These are phyloP conservation scores for Trissoscelio sp. DNA, from an alignment of 2,888 invertebrate species.

Conservation along the genomic window DNA sequence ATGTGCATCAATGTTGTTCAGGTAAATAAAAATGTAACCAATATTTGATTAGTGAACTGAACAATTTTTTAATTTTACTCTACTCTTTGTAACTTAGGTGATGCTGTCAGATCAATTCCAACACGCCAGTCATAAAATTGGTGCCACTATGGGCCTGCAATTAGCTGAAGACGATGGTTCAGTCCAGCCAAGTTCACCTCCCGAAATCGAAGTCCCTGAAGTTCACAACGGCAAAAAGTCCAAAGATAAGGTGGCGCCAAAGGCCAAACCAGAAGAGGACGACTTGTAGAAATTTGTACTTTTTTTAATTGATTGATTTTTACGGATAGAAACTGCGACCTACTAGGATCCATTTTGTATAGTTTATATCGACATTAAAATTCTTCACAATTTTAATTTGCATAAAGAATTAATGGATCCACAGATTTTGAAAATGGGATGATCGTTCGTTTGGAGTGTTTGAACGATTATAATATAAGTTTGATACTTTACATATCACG, in stretches of 20 bases:
- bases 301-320: conserved; percentile 8
- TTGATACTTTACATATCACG: conserved; percentile 54
- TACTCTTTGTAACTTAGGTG: too few relatives aligned
- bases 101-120: conserved; percentile 91
- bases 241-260: conserved; percentile 75
- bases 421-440: too few relatives aligned
- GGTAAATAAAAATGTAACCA: conserved; percentile 84
- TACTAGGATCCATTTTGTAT: too few relatives aligned
- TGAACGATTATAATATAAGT: conserved; percentile 17
- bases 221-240: conserved; percentile 74
- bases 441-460: too few relatives aligned
- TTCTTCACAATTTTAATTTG: too few relatives aligned
- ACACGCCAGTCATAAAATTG: conserved; percentile 92
- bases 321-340: too few relatives aligned
- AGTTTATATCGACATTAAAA: conserved; percentile 16
- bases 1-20: conserved; percentile 99
- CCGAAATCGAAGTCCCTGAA: conserved; percentile 80
- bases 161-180: conserved; percentile 88
- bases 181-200: conserved; percentile 78
- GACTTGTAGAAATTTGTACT: conserved; percentile 73
- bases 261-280: conserved; percentile 77
- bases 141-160: conserved; percentile 92
- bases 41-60: too few relatives aligned
- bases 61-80: too few relatives aligned
- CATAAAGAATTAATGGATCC: too few relatives aligned